Evolutionary conservation across 2,797 vertebrate genomes (phyloP), one percentile per base, ranked within the genome.

Genomic region (Cryptoblepharus egeriae): DNA sequence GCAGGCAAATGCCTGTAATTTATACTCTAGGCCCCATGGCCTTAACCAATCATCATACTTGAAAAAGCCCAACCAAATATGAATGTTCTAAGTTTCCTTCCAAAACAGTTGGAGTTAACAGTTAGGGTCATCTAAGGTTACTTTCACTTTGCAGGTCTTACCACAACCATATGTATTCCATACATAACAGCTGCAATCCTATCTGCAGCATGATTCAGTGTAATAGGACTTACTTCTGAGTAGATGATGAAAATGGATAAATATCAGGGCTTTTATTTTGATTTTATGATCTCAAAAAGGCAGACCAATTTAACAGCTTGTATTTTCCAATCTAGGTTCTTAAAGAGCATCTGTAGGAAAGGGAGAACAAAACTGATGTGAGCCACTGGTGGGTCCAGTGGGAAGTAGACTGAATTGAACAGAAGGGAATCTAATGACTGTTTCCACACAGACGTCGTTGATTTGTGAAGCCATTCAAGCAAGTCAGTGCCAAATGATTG

Each of bases 391-490:
- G 94, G 89, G 92, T 91, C 70, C 96, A 95, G 91, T 91, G 96
- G 61, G 96, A 97, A 91, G 95, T 96, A 80, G 74, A 84, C 0
- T 67, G 71, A 67, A 81, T 81, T 30, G 96, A 97, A 93, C 96
- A 97, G 94, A 90, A 96, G 87, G 65, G 96, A 96, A 91, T 85
- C 89, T 2, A 93, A 39, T 79, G 80, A 92, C 45, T 92, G 89
- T 2, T 93, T 96, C 86, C 95, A 95, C 94, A 96, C 90, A 75
- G 96, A 95, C 87, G 93, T 94, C 77, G 93, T 96, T 3, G 95
- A 97, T 89, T 94, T 95, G 9, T 95, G 80, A 88, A 96, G 37
- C 95, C 94, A 73, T 92, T 88, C 49, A 95, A 96, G 96, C 97
- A 89, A 39, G 61, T 81, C 32, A 0, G 57, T 71, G 16, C 8